Base-by-base conservation (phyloP, 92 coral and sea anemone genomes). In the Diadumene lineata region DNA sequence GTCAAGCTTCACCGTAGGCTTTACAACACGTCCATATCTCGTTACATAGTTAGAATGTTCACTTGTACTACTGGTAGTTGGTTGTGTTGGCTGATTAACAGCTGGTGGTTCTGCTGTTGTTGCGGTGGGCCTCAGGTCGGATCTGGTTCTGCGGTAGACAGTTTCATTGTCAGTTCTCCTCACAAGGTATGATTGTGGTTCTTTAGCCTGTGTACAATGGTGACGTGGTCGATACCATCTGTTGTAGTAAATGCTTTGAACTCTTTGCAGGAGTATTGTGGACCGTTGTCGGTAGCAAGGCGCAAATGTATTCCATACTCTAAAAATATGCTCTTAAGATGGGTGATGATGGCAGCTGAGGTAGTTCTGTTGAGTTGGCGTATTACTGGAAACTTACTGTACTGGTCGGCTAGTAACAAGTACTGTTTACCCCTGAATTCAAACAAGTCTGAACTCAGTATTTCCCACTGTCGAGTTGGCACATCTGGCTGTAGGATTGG, bases 351-450 rank as follows among this genome's bases (percentile, higher is more conserved):
- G 10, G 84, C 84, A 33, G 50, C 21, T 2, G 91, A 86, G 17
- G 87, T 77, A 31, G 89, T 79, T 62, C 86, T 75, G 11, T 80
- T 69, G 1, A 88, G 75, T 74, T 57, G 80, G 27, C 81, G 29
- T 34, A 84, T 58, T 21, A 88, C 46, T 1, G 88, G 88, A 46
- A 83, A 87, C 26, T 76, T 88, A 83, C 86, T 88, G 68, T 88
- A 88, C 27, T 76, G 72, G 43, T 84, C 89, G 17, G 86, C 31
- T 31, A 70, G 16, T 32, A 86, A 38, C 21, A 75, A 74, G 67
- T 80, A 69, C 16, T 57, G 69, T 27, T 86, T 70, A 21, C 84
- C 81, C 27, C 77, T 85, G 64, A 64, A 50, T 31, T 84, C 84
- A 34, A 79, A 69, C 77, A 83, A 53, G 60, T 53, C 60, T 3